Evolutionary conservation across 2,797 vertebrate genomes (phyloP), one percentile per base, ranked within the genome.

Genomic region (Ctenochaetus hawaiiensis): DNA sequence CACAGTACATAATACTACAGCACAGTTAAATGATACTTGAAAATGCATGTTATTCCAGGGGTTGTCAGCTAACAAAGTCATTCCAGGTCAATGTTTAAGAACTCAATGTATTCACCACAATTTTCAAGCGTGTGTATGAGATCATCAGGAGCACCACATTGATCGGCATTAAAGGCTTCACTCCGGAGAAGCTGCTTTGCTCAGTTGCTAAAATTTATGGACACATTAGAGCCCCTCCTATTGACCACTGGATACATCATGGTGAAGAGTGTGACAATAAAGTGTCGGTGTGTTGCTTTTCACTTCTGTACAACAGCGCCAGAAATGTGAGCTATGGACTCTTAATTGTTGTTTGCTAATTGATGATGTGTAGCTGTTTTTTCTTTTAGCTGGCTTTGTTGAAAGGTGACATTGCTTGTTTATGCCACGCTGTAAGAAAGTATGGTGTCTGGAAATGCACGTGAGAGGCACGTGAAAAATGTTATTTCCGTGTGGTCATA

Each of bases 151-250:
- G 86, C 75, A 11, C 37, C 62, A 71, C 86, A 93, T 92, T 92
- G 93, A 94, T 94, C 88, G 78, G 64, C 90, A 87, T 92, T 94
- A 92, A 92, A 92, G 80, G 88, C 84, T 83, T 92, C 92, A 88
- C 81, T 91, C 83, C 47, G 5, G 68, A 82, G 79, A 71, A 69
- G 83, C 75, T 26, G 9, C 26, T 73, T 5, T 72, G 77, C 80
- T 72, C 66, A 67, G 69, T 59, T n/a, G 49, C 45, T 45, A 54
- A 81, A 89, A 94, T 94, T 93, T 93, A 94, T 94, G 90, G 89
- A 77, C 82, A 82, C 90, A 90, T 92, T 92, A 91, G 90, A 82
- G 81, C 71, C 84, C 67, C 75, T 87, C 81, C 75, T 84, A 66
- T 72, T 86, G 81, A 82, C 78, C 45, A 72, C 72, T 68, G 83